Base-by-base conservation (phyloP, 2,113 vertebrate genomes). In the Rhinichthys klamathensis region DNA sequence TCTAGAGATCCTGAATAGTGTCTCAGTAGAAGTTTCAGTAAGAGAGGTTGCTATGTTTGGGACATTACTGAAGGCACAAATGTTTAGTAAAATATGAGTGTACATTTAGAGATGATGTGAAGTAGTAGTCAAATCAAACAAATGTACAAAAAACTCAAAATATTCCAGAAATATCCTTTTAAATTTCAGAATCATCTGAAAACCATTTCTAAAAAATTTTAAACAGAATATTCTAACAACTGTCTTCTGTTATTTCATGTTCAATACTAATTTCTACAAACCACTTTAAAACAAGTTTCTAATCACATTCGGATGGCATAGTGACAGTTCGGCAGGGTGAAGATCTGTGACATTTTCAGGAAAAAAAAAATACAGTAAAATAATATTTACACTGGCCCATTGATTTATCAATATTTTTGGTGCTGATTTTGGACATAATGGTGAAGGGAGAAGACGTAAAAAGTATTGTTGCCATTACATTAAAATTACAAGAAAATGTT, bases 401-500 rank as follows among this genome's bases (percentile, higher is more conserved):
- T 54, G 63, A 2, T 81, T 75, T 61, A 75, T 65, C n/a, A n/a
- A 35, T 78, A 83, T 82, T 81, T 56, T 86, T 82, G 76, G 46
- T 83, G 60, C 49, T 25, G 46, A 67, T 86, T 83, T 74, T 85
- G 30, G 16, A 51, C 74, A 80, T 15, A 80, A 51, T 75, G 27
- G 54, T 70, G 63, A 79, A 85, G 44, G 13, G 56, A 85, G 44
- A 25, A 63, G 23, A 41, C 73, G 10, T 38, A 86, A 46, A 88
- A 89, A 90, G 58, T 88, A 91, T 11, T 83, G 67, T 82, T 70
- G 30, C 30, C 27, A 35, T 54, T 54, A 86, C 74, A 84, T 72
- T 41, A 80, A 80, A 74, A 30, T 82, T n/a, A 44, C 80, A 82
- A 85, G 21, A 63, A 90, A 87, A 87, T 81, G 87, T 89, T 89